phyloP scores from a whole-genome alignment of 30 jellyfish, hydroid and myxozoan species.

The Nemopilema nomurai region DNA sequence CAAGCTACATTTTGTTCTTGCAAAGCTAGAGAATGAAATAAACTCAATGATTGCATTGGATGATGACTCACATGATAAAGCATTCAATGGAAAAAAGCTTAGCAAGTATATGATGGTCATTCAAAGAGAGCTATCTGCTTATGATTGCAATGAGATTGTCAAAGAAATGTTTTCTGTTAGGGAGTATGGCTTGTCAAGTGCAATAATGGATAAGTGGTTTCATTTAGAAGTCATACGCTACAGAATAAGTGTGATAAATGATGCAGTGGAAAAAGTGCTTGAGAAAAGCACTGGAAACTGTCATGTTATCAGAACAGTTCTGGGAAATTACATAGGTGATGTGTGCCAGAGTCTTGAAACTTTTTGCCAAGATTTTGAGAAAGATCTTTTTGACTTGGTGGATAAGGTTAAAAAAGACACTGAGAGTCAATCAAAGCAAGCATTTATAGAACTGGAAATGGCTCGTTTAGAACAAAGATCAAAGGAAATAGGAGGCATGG shows the following conservation, averaged over 20 bases:
- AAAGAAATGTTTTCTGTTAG: slow-evolving; percentile 23
- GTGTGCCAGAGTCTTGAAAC: slow-evolving; percentile 16
- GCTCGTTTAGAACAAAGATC: slow-evolving; percentile 20
- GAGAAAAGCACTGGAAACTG: slow-evolving; percentile 13
- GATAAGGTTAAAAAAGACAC: slow-evolving; percentile 24
- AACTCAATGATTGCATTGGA: slow-evolving; percentile 1
- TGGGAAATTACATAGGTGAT: slow-evolving; percentile 17
- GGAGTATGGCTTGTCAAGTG: slow-evolving; percentile 17
- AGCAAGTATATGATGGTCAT: slow-evolving; percentile 32
- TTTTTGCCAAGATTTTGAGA: slow-evolving; percentile 36
- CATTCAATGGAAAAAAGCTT: slow-evolving; percentile 12
- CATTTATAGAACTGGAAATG: slow-evolving; percentile 45
- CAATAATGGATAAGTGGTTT: slow-evolving; percentile 38
- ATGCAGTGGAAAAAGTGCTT: slow-evolving; percentile 8
- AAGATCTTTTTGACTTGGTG: slow-evolving; percentile 6
- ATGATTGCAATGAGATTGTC: background rate
- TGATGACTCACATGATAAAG: background rate
- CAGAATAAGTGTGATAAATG: slow-evolving; percentile 37
- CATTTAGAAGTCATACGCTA: slow-evolving; percentile 34
- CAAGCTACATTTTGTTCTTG: slow-evolving; percentile 50
- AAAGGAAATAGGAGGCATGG: slow-evolving; percentile 10
- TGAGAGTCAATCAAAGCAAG: slow-evolving; percentile 32
- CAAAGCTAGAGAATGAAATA: slow-evolving; percentile 12
- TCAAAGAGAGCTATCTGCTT: slow-evolving; percentile 33
- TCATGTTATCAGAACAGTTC: background rate